A percentile compares a stretch with the other conserved stretches of the same genome.
phyloP scores from a whole-genome alignment of 2,797 vertebrate species.

The Alouatta caraya region DNA sequence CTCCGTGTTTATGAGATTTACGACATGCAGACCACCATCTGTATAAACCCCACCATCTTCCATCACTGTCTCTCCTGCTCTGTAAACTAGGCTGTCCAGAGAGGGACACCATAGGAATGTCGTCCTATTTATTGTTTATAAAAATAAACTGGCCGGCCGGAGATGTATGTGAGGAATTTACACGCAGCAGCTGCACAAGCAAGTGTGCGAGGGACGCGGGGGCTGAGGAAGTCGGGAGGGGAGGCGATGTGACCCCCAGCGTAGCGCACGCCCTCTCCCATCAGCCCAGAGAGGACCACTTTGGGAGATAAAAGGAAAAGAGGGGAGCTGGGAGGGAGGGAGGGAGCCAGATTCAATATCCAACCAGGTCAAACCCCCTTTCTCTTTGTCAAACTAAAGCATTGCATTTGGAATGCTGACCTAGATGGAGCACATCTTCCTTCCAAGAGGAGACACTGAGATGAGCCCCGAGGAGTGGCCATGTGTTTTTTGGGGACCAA shows the following conservation, averaged over 20 bases:
- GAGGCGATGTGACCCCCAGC: constrained; percentile 49
- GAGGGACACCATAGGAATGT: constrained; percentile 90
- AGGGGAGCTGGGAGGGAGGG: neutral
- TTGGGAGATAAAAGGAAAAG: constrained; percentile 69
- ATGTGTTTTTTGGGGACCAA: neutral
- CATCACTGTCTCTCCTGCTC: constrained; percentile 82
- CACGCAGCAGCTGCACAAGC: constrained; percentile 99
- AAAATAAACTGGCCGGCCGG: constrained; percentile 98
- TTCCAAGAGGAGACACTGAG: neutral
- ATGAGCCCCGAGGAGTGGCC: neutral
- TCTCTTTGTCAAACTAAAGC: neutral
- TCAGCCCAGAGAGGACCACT: constrained; percentile 29
- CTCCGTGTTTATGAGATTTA: constrained; percentile 88
- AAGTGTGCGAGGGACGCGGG: constrained; percentile 88
- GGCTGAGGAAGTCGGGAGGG: constrained; percentile 32
- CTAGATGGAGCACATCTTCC: neutral
- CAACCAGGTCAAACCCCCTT: neutral
- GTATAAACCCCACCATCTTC: constrained; percentile 85
- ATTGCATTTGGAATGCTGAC: neutral
- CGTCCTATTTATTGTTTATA: constrained; percentile 97
- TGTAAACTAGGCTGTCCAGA: constrained; percentile 83
- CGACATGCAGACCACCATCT: constrained; percentile 90
- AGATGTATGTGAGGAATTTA: constrained; percentile 97
- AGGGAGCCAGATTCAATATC: constrained; percentile 29
- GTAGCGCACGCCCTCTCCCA: neutral